A percentile compares a stretch with the other conserved stretches of the same genome.
These are phyloP conservation scores for Dissostichus mawsoni DNA, from an alignment of 2,113 vertebrate genomes.

Conservation along the genomic window DNA sequence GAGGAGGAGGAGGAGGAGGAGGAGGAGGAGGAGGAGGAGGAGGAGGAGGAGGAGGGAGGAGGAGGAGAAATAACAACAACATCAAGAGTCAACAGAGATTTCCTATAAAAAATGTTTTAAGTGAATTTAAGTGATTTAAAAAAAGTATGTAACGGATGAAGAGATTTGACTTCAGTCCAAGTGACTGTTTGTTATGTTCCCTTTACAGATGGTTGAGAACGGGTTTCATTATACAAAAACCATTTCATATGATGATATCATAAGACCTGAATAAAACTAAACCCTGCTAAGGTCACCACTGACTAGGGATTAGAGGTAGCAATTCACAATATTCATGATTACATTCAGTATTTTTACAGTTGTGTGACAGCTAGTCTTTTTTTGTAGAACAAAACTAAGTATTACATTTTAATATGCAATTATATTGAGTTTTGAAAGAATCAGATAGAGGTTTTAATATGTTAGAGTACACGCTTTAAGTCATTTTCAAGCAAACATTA, in stretches of 20 bases:
- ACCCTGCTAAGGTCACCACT: constrained; percentile 15
- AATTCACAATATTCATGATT: constrained; percentile 28
- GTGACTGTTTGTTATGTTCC: neutral
- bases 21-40: too few species aligned
- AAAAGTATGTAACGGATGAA: too few species aligned
- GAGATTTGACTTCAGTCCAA: neutral
- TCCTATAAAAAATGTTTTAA: too few species aligned
- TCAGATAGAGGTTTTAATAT: neutral
- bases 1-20: too few species aligned
- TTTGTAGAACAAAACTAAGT: neutral
- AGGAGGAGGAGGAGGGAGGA: too few species aligned
- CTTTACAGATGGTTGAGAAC: neutral
- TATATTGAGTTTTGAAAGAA: neutral
- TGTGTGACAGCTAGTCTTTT: neutral
- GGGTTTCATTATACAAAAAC: constrained; percentile 15
- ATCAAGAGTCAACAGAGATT: too few species aligned
- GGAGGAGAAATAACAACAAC: too few species aligned
- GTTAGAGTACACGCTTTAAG: neutral
- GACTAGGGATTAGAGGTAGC: constrained; percentile 14
- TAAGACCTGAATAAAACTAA: constrained; percentile 19
- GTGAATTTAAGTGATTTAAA: too few species aligned
- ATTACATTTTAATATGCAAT: neutral
- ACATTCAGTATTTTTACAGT: neutral
- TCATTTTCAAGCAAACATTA: neutral
- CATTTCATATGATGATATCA: constrained; percentile 23